These are phyloP conservation scores for Drosophila paucipuncta DNA, from an alignment of 2,888 invertebrate genomes.

Conservation along the genomic window DNA sequence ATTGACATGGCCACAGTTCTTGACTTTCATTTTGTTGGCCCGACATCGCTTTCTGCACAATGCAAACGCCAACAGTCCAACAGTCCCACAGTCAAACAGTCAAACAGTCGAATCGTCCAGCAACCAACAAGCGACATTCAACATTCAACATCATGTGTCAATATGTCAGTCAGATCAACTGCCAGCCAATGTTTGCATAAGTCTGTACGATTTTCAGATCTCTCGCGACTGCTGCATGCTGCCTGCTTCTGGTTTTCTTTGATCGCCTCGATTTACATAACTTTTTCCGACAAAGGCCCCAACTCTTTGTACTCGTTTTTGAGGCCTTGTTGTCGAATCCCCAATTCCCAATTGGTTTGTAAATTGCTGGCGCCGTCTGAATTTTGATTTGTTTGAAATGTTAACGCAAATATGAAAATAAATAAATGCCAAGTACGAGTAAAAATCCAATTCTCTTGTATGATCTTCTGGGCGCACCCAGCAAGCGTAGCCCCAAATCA, in stretches of 20 bases:
- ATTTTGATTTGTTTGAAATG: constrained; percentile 70
- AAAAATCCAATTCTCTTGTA: constrained; percentile 10
- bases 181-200: constrained; percentile 72
- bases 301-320: constrained; percentile 20
- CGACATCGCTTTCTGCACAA: constrained; percentile 43
- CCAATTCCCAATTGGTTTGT: constrained; percentile 49
- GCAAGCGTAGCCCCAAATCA: constrained; percentile 29
- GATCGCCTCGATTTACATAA: constrained; percentile 72
- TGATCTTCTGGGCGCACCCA: constrained; percentile 48
- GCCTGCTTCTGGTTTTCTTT: constrained; percentile 48
- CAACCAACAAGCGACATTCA: constrained; percentile 33
- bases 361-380: constrained; percentile 76
- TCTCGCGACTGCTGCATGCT: constrained; percentile 32
- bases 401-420: constrained; percentile 68
- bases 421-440: constrained; percentile 42
- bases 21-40: constrained; percentile 76
- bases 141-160: constrained; percentile 69
- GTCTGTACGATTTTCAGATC: constrained; percentile 49
- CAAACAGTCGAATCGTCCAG: constrained; percentile 24
- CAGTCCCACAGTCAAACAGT: constrained; percentile 23
- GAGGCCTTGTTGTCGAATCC: constrained; percentile 22
- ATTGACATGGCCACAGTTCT: constrained; percentile 80
- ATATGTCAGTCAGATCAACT: constrained; percentile 72
- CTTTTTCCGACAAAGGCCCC: constrained; percentile 70
- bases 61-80: constrained; percentile 33